These are phyloP conservation scores for Drosophila pandora DNA, from an alignment of 1,140 invertebrate genomes.

Conservation along the genomic window DNA sequence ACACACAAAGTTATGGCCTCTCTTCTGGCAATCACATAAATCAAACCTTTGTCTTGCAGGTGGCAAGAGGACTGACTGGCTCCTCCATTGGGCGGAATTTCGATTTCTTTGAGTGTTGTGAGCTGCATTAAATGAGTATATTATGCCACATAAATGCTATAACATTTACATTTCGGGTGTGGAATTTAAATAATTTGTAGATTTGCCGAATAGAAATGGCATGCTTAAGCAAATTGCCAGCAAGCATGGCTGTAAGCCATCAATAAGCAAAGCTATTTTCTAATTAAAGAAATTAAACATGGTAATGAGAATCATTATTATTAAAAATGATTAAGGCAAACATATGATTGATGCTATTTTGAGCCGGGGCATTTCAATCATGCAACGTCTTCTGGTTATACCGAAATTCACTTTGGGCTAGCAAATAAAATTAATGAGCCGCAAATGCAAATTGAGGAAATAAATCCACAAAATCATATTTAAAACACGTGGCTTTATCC, in stretches of 20 bases:
- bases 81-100: neutral
- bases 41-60: slow-evolving; percentile 58
- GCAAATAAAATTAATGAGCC: slow-evolving; percentile 48
- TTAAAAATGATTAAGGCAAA: neutral
- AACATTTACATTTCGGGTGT: slow-evolving; percentile 25
- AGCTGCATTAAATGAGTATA: slow-evolving; percentile 48
- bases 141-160: slow-evolving; percentile 44
- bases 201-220: slow-evolving; percentile 10
- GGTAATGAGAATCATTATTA: neutral
- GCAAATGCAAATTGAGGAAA: slow-evolving; percentile 44
- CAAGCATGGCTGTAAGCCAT: neutral
- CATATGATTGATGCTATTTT: slow-evolving; percentile 25
- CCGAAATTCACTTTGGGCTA: neutral
- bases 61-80: slow-evolving; percentile 9
- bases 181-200: slow-evolving; percentile 19
- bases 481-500: slow-evolving; percentile 42
- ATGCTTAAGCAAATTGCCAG: slow-evolving; percentile 1
- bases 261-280: neutral
- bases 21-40: slow-evolving; percentile 45
- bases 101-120: slow-evolving; percentile 12
- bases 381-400: slow-evolving; percentile 3
- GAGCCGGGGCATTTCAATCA: slow-evolving; percentile 12
- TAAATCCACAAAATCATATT: slow-evolving; percentile 47
- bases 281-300: slow-evolving; percentile 15
- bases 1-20: slow-evolving; percentile 55